Evolutionary conservation across 2,113 vertebrate species (phyloP), one percentile per base, ranked within the genome.

Genomic region (Oenanthe oenanthe): DNA sequence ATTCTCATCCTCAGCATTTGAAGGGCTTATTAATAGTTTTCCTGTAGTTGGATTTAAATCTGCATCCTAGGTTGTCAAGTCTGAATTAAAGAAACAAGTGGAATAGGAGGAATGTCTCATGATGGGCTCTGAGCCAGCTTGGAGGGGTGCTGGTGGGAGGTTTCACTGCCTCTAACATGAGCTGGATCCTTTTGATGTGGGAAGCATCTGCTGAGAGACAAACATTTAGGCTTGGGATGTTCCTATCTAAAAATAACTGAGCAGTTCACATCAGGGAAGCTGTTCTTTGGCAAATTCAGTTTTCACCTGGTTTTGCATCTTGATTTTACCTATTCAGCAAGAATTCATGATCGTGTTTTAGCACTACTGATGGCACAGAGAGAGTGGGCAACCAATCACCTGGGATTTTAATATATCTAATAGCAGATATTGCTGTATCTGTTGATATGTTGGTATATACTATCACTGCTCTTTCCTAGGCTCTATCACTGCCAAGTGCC

Each of bases 11-110:
- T 91, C 61, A 75, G 91, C 20, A 7, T 88, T 94, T 48, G 12
- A 63, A 78, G 31, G 1, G 89, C 76, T 95, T 97, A 96, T 91
- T 96, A 97, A 92, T 91, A 95, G 88, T 91, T 91, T 61, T 94
- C 79, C 76, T 97, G 79, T 83, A 86, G 79, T 4, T 93, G 79
- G 63, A 93, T 95, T 94, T 93, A 91, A 92, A 94, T 96, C 60
- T 80, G 60, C 62, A 80, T 90, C 79, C 63, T 83, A 94, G 42
- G 32, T 93, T 95, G 88, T 96, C 86, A 72, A 91, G 31, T 45
- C 61, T 92, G 75, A 93, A 92, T 86, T 92, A 84, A 84, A 91
- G 72, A 94, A 94, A 12, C 36, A 38, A 90, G 79, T 81, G 31
- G 72, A 93, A 94, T 72, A 95, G 66, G 18, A 93, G 76, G 61